Evolutionary conservation across 30 jellyfish, hydroid and myxozoan genomes (phyloP).

Genomic region (Rhopilema esculentum): DNA sequence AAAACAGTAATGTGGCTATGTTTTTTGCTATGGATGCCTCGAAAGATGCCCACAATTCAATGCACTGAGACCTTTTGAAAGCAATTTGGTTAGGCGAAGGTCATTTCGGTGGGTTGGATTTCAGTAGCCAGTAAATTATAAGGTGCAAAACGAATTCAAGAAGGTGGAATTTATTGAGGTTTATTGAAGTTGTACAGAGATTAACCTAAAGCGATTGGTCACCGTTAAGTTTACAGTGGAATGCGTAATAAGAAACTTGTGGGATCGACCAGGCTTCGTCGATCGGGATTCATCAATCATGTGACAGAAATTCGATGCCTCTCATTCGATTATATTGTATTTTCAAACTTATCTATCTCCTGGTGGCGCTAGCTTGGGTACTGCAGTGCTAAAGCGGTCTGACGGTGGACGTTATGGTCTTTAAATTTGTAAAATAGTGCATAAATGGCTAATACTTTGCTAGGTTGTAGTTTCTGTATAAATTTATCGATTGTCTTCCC

Average conservation of each 20-base stretch:
- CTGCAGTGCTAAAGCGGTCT: too few relatives aligned
- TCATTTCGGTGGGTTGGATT: not conserved
- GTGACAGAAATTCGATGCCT: not conserved
- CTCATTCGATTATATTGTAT: not conserved
- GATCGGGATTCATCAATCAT: not conserved
- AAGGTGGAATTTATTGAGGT: not conserved
- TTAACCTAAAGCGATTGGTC: not conserved
- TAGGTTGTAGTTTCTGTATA: too few relatives aligned
- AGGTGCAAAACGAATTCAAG: not conserved
- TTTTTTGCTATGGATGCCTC: too few relatives aligned
- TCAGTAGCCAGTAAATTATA: not conserved
- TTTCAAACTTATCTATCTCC: not conserved
- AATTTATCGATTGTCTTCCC: too few relatives aligned
- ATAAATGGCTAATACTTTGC: too few relatives aligned
- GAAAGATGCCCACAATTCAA: not conserved
- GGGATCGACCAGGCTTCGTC: slow-evolving; percentile 2
- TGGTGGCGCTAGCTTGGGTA: not conserved
- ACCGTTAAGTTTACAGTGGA: slow-evolving; percentile 63
- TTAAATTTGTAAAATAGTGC: too few relatives aligned
- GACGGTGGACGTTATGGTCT: too few relatives aligned
- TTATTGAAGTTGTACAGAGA: not conserved
- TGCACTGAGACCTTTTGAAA: not conserved
- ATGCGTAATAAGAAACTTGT: slow-evolving; percentile 26
- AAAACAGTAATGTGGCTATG: too few relatives aligned
- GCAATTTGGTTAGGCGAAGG: not conserved